These are phyloP conservation scores for Cephus runcator DNA, from an alignment of 2,888 invertebrate genomes.

Conservation along the genomic window DNA sequence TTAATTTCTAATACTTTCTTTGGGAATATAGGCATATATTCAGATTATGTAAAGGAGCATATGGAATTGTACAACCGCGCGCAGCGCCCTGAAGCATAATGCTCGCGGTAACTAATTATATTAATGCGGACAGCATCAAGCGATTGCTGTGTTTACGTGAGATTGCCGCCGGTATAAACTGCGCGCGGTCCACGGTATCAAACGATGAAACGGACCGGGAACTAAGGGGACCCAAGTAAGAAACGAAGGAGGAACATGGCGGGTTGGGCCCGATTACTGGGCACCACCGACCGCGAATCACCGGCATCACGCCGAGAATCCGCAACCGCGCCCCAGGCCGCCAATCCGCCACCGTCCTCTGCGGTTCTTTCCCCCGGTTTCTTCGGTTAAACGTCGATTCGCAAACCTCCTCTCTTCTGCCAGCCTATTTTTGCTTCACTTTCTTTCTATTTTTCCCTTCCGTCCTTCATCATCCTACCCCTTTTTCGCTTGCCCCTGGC, in stretches of 20 bases:
- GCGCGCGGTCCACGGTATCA: constrained; percentile 39
- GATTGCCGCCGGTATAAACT: constrained; percentile 50
- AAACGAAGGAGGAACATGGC: constrained; percentile 54
- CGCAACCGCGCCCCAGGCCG: constrained; percentile 63
- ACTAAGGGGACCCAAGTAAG: constrained; percentile 15
- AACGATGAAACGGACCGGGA: constrained; percentile 38
- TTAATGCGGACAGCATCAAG: constrained; percentile 63
- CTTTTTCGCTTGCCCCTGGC: constrained; percentile 18
- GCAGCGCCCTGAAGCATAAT: constrained; percentile 26
- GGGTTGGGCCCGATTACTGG: constrained; percentile 62
- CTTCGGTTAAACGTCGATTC: not conserved
- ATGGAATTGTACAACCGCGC: not conserved
- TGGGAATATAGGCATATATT: not conserved
- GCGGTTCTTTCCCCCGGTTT: not conserved
- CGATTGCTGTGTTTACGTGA: constrained; percentile 64
- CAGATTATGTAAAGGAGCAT: not conserved
- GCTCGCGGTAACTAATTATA: constrained; percentile 64
- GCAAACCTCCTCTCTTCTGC: not conserved
- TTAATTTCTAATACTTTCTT: constrained; percentile 25
- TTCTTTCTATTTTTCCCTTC: constrained; percentile 22
- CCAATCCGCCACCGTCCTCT: constrained; percentile 61
- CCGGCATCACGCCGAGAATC: constrained; percentile 64
- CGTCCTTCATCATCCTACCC: constrained; percentile 18
- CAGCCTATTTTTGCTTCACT: constrained; percentile 18
- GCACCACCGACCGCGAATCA: constrained; percentile 63